Base-by-base conservation (phyloP, 2,888 invertebrate species). In the Drosophila acutilabella region DNA sequence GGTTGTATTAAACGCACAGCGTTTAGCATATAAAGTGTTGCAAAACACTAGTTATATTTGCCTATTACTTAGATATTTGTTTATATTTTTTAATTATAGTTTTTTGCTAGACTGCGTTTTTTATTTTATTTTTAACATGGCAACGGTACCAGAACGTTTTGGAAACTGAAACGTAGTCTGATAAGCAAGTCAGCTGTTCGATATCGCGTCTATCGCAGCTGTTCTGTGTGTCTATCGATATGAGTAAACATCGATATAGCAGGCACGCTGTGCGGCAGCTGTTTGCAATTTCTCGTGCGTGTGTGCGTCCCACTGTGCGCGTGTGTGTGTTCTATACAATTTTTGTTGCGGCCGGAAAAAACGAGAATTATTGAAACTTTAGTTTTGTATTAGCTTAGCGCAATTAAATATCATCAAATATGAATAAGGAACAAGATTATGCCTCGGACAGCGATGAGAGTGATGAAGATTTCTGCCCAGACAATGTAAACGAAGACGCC, bases 391-490 rank as follows among this genome's bases (percentile, higher is more conserved):
- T 18, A 14, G 38, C 7, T 51, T 18, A 13, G 26, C 14, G 7
- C 30, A 44, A 54, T 8, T 42, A 38, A 14, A 14, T 33, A 36
- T 11, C 16, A 54, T 20, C 11, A 18, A 81, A 66, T 20, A 91
- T 91, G 87, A 92, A 92, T 47, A 91, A 93, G 71, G 91, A 92
- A 67, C 92, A 93, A 73, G 93, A 94, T 44, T 92, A 93, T 73
- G 92, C 92, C 0, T 95, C 95, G 13, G 95, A 94, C 60, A 95
- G 95, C 76, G 96, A 96, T 83, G 93, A 94, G 74, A 96, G 96
- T 90, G 97, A 97, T 91, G 96, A 96, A 77, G 96, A 97, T 89
- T 97, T 95, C 90, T 93, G 95, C 69, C 96, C 96, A 30, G 95
- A 94, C 74, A 88, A 89, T 54, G 94, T 93, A 71, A 94, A 94